Percentiles rank a stretch among this genome's conserved stretches.
Evolutionary conservation across 2,888 invertebrate genomes (phyloP).

Genomic region (Dolichopus griseipennis): DNA sequence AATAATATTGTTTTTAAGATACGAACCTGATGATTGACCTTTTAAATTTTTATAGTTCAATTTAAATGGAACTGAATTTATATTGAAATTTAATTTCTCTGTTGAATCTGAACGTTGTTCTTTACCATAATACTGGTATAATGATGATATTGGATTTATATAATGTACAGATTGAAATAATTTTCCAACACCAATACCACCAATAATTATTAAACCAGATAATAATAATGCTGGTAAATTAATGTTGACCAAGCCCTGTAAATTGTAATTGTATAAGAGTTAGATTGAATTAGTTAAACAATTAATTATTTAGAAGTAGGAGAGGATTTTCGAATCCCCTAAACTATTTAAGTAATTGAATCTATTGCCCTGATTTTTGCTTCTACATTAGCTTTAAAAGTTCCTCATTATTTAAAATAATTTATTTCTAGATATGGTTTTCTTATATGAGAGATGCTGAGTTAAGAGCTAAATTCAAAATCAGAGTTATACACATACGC

Average conservation of each 20-base stretch:
- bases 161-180: slow-evolving; percentile 19
- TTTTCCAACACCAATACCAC: slow-evolving; percentile 36
- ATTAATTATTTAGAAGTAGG: neutral
- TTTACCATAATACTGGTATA: slow-evolving; percentile 14
- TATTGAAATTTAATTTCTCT: neutral
- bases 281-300: neutral
- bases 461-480: no score
- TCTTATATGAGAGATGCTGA: no score
- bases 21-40: slow-evolving; percentile 22
- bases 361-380: no score
- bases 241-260: slow-evolving; percentile 45
- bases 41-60: slow-evolving; percentile 19
- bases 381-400: no score
- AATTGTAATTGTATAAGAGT: slow-evolving; percentile 21
- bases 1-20: neutral
- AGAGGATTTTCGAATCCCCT: no score
- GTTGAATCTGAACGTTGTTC: slow-evolving; percentile 15
- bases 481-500: no score
- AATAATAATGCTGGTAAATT: slow-evolving; percentile 50
- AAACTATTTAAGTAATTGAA: no score
- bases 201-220: slow-evolving; percentile 47
- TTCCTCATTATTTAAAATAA: no score
- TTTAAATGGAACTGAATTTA: slow-evolving; percentile 18
- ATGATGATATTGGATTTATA: slow-evolving; percentile 15
- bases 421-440: no score